These are phyloP conservation scores for Oreortyx pictus DNA, from an alignment of 2,797 vertebrate species.

Conservation along the genomic window DNA sequence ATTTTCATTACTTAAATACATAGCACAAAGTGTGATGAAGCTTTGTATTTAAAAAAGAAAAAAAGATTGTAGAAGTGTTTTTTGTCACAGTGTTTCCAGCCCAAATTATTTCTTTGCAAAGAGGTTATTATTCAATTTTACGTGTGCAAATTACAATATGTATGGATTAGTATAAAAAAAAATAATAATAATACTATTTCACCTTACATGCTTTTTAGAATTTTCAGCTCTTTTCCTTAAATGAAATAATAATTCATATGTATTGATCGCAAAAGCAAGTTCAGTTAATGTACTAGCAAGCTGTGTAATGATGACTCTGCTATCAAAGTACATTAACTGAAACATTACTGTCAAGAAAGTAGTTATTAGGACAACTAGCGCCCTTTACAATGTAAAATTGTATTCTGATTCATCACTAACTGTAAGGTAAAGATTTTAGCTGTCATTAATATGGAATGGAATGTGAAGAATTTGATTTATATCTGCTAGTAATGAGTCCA, in stretches of 20 bases:
- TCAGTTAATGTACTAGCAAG: background rate
- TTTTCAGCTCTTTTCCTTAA: background rate
- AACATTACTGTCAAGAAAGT: background rate
- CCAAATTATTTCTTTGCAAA: background rate
- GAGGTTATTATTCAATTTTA: background rate
- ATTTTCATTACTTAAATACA: background rate
- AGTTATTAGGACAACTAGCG: background rate
- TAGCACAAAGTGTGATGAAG: background rate
- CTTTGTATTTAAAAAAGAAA: background rate
- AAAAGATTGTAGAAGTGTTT: background rate
- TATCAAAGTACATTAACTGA: constrained; percentile 1
- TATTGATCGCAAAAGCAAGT: background rate
- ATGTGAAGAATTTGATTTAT: constrained; percentile 18
- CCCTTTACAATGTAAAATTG: background rate
- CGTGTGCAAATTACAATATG: background rate
- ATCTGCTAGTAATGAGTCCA: background rate
- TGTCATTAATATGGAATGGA: background rate
- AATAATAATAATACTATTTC: background rate
- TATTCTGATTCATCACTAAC: constrained; percentile 28
- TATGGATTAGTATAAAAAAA: background rate
- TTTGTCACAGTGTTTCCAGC: fast-evolving
- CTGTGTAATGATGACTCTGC: background rate
- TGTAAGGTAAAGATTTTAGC: background rate
- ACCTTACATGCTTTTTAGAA: background rate
- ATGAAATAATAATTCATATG: background rate